phyloP scores from a whole-genome alignment of 2,797 vertebrate genomes.

The Momotus momota region DNA sequence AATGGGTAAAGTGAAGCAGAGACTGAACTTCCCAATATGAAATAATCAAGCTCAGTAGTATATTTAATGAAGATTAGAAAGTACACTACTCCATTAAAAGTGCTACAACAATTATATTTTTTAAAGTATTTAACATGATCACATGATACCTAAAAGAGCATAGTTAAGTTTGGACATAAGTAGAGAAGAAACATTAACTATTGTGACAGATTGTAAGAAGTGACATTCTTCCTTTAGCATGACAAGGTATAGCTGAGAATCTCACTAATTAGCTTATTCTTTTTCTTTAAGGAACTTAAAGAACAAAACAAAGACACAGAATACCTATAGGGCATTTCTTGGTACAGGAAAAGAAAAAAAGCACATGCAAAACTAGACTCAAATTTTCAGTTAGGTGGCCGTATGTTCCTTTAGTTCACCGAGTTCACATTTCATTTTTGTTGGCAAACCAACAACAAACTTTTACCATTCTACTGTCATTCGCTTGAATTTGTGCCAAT shows the following conservation, averaged over 20 bases:
- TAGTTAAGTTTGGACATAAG: neutral
- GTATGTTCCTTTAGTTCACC: neutral
- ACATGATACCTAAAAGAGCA: neutral
- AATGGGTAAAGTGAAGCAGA: neutral
- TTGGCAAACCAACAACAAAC: neutral
- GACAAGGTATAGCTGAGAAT: neutral
- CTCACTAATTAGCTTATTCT: neutral
- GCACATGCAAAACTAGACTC: neutral
- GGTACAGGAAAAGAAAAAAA: neutral
- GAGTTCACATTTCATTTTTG: constrained; percentile 1
- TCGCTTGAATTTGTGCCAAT: neutral
- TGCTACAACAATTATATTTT: neutral
- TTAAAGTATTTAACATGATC: neutral
- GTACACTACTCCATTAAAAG: neutral
- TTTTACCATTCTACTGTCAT: neutral
- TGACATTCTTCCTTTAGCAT: neutral
- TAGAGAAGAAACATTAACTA: neutral
- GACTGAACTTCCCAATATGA: neutral
- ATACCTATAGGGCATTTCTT: neutral
- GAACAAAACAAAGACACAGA: neutral
- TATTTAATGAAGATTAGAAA: neutral
- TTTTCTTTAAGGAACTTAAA: neutral
- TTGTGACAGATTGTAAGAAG: neutral
- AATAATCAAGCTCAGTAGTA: neutral
- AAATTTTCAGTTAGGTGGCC: neutral